phyloP scores from a whole-genome alignment of 2,888 invertebrate genomes.

The Thecocarcelia acutangulata region DNA sequence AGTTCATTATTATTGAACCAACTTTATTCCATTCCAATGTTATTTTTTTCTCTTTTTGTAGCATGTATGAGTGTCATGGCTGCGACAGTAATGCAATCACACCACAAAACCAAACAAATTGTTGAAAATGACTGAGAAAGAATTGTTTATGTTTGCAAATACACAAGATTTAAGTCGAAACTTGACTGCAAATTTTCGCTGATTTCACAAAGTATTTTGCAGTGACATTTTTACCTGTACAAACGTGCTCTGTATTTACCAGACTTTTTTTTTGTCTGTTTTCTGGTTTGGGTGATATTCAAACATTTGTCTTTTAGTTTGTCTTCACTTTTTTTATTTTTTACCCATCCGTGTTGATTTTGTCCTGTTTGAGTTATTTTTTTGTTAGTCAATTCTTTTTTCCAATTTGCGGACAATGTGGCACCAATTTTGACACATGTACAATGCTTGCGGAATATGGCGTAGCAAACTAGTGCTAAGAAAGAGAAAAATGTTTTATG shows the following conservation, averaged over 20 bases:
- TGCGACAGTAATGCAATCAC: too few relatives aligned
- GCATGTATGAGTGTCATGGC: too few relatives aligned
- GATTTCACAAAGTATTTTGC: slow-evolving; percentile 33
- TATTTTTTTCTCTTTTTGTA: too few relatives aligned
- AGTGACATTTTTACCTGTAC: slow-evolving; percentile 61
- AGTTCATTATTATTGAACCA: too few relatives aligned
- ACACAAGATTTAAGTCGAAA: slow-evolving; percentile 8
- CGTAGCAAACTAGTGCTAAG: slow-evolving; percentile 46
- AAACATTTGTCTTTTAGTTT: slow-evolving; percentile 59
- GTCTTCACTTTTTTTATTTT: slow-evolving; percentile 40
- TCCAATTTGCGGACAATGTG: slow-evolving; percentile 78
- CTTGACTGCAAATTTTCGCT: slow-evolving; percentile 31
- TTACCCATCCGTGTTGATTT: slow-evolving; percentile 47
- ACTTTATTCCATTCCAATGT: too few relatives aligned
- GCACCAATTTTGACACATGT: slow-evolving; percentile 81
- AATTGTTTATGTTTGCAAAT: neutral
- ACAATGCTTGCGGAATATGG: slow-evolving; percentile 72
- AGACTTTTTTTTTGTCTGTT: too few relatives aligned
- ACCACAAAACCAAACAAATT: slow-evolving; percentile 21
- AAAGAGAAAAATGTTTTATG: slow-evolving; percentile 14
- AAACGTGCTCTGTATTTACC: slow-evolving; percentile 45
- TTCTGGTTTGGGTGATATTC: slow-evolving; percentile 36
- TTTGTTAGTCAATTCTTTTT: slow-evolving; percentile 28
- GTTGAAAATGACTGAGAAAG: neutral
- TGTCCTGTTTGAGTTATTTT: slow-evolving; percentile 36